A percentile compares a stretch with the other conserved stretches of the same genome.
Evolutionary conservation across 2,113 vertebrate genomes (phyloP).

Genomic region (Ivindomyrus marchei): DNA sequence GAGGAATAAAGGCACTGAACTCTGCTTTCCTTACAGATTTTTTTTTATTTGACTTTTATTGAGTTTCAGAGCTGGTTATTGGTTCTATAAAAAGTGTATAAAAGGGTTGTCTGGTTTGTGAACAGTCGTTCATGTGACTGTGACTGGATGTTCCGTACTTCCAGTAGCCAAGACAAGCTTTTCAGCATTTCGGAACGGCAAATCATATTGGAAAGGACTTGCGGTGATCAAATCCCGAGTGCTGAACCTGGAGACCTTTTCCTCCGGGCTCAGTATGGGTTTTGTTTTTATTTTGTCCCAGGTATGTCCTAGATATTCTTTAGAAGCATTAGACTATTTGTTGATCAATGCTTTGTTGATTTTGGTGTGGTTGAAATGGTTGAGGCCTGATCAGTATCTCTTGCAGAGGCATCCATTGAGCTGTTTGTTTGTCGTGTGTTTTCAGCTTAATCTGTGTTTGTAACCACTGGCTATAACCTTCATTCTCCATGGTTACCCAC

Average conservation of each 20-base stretch:
- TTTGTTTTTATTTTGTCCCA: not conserved
- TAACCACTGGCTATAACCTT: slow-evolving; percentile 33
- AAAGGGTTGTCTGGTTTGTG: slow-evolving; percentile 40
- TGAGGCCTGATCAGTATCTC: not conserved
- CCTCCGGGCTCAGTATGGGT: not conserved
- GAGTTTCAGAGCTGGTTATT: slow-evolving; percentile 39
- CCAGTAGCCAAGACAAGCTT: slow-evolving; percentile 26
- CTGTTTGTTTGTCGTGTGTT: slow-evolving; percentile 1
- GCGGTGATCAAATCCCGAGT: not conserved
- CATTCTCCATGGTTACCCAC: not conserved
- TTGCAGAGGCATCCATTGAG: slow-evolving; percentile 20
- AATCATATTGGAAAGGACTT: not conserved
- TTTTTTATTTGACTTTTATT: slow-evolving; percentile 45
- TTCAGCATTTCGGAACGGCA: not conserved
- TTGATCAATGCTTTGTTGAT: not conserved
- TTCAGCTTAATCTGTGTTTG: slow-evolving; percentile 33
- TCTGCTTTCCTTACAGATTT: slow-evolving; percentile 7
- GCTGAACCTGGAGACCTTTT: not conserved
- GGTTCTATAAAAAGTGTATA: slow-evolving; percentile 57
- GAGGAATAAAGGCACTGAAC: slow-evolving; percentile 22
- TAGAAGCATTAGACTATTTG: not conserved
- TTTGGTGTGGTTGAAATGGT: not conserved
- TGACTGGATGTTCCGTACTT: not conserved
- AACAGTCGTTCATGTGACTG: slow-evolving; percentile 13
- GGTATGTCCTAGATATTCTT: not conserved